Percentiles rank a stretch among this genome's conserved stretches.
Conservation (phyloP, 2,113 vertebrate species). For the Callospermophilus lateralis region DNA sequence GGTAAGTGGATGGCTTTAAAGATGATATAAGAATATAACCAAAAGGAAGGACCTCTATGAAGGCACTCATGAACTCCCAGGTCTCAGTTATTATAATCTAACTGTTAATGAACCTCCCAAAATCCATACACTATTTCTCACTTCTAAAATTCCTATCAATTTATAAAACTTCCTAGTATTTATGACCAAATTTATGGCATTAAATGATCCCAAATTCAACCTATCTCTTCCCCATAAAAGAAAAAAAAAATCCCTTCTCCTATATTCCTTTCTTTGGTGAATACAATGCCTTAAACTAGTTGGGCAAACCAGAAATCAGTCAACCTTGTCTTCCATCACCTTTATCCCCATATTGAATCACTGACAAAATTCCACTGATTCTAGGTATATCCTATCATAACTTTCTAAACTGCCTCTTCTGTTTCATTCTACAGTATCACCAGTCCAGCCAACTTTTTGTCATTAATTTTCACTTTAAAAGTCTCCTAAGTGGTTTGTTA, state of each 20-base stretch:
- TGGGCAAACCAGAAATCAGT: neutral
- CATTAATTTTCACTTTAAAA: constrained; percentile 17
- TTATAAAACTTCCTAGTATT: neutral
- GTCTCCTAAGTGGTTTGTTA: neutral
- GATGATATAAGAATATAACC: neutral
- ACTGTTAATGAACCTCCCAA: neutral
- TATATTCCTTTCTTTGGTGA: neutral
- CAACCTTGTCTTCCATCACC: neutral
- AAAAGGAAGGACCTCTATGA: neutral
- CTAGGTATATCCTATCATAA: neutral
- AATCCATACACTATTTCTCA: neutral
- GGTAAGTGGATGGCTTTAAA: neutral
- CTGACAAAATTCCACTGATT: neutral
- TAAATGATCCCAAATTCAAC: neutral
- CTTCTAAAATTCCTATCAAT: neutral
- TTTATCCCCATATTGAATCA: neutral
- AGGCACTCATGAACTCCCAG: neutral
- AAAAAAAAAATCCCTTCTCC: neutral
- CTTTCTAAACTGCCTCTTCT: neutral
- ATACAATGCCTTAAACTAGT: neutral
- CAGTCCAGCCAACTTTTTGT: neutral
- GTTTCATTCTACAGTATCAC: neutral
- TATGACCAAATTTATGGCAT: neutral
- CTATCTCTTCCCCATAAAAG: neutral
- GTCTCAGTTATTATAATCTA: neutral